Conservation (phyloP, 35 echinoderm and acorn worm species). For the Apostichopus californicus region DNA sequence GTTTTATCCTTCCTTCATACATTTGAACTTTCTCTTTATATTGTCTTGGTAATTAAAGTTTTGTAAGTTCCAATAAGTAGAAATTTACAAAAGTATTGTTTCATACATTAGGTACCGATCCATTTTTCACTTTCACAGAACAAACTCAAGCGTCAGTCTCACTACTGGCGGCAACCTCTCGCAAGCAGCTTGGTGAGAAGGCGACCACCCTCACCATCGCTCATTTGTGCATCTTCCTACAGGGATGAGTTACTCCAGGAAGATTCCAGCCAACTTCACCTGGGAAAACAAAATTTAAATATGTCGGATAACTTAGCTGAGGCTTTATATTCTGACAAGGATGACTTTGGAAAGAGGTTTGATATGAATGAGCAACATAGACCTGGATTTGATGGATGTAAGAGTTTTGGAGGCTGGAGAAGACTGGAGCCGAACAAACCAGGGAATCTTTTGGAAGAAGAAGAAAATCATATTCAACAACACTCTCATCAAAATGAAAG, state of each 20-base stretch:
- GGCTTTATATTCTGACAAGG: no score
- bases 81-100: no score
- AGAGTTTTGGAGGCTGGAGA: not conserved
- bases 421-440: not conserved
- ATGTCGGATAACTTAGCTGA: no score
- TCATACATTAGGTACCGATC: no score
- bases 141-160: not conserved
- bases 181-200: slow-evolving; percentile 15
- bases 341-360: not conserved
- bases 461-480: no score
- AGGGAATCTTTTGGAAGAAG: not conserved
- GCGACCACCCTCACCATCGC: not conserved
- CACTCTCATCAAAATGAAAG: no score
- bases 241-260: not conserved
- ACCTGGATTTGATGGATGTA: not conserved
- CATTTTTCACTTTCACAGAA: not conserved
- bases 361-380: not conserved
- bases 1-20: no score
- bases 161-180: slow-evolving; percentile 33
- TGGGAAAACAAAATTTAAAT: not conserved
- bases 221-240: not conserved
- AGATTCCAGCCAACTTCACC: not conserved
- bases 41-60: no score
- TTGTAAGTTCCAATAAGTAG: no score
- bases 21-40: no score